phyloP scores from a whole-genome alignment of 2,113 vertebrate species.

The Odocoileus hemionus region DNA sequence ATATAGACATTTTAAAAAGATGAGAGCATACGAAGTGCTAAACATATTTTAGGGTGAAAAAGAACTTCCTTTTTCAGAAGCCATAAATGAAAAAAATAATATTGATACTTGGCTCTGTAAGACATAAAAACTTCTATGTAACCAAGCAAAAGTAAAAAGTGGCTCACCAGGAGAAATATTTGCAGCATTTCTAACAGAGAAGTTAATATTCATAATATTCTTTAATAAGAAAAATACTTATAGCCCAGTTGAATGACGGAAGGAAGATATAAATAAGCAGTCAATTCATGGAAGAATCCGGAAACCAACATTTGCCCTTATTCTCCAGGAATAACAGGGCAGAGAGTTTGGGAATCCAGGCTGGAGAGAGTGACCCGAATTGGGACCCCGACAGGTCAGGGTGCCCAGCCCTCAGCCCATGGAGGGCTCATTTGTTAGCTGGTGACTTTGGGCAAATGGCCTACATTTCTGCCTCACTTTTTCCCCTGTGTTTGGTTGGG shows the following conservation, averaged over 20 bases:
- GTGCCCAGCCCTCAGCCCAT: not conserved
- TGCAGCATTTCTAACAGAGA: not conserved
- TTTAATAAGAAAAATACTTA: not conserved
- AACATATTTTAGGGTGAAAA: not conserved
- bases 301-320: not conserved
- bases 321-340: rapidly evolving
- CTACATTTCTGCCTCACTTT: not conserved
- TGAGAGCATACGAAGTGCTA: not conserved
- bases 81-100: not conserved
- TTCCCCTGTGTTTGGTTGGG: not conserved
- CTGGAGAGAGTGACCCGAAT: not conserved
- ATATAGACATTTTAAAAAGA: not conserved
- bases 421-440: too few relatives aligned
- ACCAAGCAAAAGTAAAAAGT: not conserved
- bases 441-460: too few relatives aligned
- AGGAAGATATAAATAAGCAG: too few relatives aligned
- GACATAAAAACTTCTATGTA: not conserved
- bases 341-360: not conserved
- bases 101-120: not conserved
- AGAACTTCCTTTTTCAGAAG: not conserved
- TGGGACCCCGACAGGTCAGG: not conserved
- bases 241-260: too few relatives aligned
- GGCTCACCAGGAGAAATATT: not conserved
- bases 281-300: not conserved
- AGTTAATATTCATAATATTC: not conserved